Conservation (phyloP, 2,888 invertebrate species). For the Drosophila barbarae region DNA sequence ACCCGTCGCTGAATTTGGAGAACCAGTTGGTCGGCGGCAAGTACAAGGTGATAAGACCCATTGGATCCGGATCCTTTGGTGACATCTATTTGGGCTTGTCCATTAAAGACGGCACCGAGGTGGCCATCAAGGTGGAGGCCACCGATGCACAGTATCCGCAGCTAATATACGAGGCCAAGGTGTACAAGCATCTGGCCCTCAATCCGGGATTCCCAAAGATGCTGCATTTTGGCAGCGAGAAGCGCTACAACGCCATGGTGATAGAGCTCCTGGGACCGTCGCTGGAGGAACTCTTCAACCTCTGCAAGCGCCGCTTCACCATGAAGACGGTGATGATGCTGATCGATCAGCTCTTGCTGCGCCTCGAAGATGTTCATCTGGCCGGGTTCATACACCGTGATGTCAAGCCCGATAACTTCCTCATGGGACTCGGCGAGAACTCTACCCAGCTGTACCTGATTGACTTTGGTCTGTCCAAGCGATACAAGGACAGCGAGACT, state of each 20-base stretch:
- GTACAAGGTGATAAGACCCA: conserved; percentile 47
- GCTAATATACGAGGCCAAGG: conserved; percentile 97
- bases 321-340: conserved; percentile 99
- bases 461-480: conserved; percentile 99
- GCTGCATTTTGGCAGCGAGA: conserved; percentile 95
- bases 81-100: conserved; percentile 97
- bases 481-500: conserved; percentile 94
- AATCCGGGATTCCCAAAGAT: conserved; percentile 96
- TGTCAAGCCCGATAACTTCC: conserved; percentile 97
- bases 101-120: conserved; percentile 94
- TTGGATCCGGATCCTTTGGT: conserved; percentile 95
- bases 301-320: conserved; percentile 98
- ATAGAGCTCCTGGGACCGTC: conserved; percentile 99
- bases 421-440: conserved; percentile 98
- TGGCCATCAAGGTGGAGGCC: conserved; percentile 98
- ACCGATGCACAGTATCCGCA: conserved; percentile 97
- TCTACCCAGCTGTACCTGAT: conserved; percentile 98
- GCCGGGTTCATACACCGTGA: conserved; percentile 99
- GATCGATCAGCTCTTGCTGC: conserved; percentile 92
- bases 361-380: conserved; percentile 97
- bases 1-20: conserved; percentile 42
- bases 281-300: conserved; percentile 98
- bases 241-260: conserved; percentile 97
- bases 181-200: conserved; percentile 98
- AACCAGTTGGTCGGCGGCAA: conserved; percentile 61